phyloP scores from a whole-genome alignment of 1,140 invertebrate genomes.

The Mya arenaria region DNA sequence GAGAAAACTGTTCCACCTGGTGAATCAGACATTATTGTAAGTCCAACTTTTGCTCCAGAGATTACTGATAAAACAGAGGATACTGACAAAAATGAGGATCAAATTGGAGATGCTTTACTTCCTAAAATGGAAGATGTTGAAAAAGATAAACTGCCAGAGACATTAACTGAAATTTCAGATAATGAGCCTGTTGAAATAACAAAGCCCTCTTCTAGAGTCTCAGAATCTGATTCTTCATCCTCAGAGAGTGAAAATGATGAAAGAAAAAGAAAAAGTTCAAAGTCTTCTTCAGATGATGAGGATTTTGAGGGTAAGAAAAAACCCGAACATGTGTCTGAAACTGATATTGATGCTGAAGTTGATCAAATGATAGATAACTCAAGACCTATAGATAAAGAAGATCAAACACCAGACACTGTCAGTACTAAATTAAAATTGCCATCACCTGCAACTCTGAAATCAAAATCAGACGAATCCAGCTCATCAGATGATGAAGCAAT shows the following conservation, averaged over 20 bases:
- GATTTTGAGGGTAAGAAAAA: slow-evolving; percentile 4
- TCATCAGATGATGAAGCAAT: not conserved
- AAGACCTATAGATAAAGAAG: too few species aligned
- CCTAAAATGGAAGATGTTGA: not conserved
- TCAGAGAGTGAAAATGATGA: slow-evolving; percentile 2
- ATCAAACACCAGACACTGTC: too few species aligned
- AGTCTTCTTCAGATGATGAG: not conserved
- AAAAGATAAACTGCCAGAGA: not conserved
- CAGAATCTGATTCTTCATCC: not conserved
- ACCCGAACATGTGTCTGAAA: slow-evolving; percentile 25
- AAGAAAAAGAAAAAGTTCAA: not conserved
- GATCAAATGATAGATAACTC: too few species aligned
- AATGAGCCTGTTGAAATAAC: not conserved
- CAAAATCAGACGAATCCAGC: too few species aligned
- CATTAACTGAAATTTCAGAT: not conserved
- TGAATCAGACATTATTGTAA: not conserved
- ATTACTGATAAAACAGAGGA: not conserved
- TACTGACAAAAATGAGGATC: not conserved
- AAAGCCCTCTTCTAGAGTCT: not conserved
- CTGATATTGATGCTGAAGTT: too few species aligned
- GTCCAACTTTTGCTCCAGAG: not conserved
- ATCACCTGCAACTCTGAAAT: too few species aligned
- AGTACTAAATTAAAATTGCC: too few species aligned
- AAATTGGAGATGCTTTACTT: not conserved
- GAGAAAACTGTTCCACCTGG: not conserved